These are phyloP conservation scores for Stenodema calcarata DNA, from an alignment of 2,888 invertebrate species.

Conservation along the genomic window DNA sequence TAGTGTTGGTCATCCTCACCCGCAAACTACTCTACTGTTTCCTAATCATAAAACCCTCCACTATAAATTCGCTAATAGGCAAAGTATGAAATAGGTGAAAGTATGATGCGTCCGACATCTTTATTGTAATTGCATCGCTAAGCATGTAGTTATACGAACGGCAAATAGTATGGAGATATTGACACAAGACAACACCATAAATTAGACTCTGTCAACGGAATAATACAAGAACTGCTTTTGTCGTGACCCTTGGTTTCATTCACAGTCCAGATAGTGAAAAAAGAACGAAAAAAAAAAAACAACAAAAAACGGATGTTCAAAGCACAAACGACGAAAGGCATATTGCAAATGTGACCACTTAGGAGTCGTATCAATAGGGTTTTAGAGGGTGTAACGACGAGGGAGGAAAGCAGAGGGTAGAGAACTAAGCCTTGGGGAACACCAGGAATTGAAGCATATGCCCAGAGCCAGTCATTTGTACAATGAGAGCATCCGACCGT, in stretches of 20 bases:
- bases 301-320: neutral
- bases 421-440: conserved; percentile 18
- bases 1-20: no score
- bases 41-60: no score
- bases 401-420: neutral
- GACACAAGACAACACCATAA: neutral
- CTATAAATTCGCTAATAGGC: no score
- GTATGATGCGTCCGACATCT: no score
- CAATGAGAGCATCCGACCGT: conserved; percentile 22
- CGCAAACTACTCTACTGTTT: no score
- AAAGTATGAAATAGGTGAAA: no score
- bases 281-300: neutral
- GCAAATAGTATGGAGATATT: neutral
- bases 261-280: neutral
- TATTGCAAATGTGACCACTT: conserved; percentile 45
- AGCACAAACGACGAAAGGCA: conserved; percentile 3
- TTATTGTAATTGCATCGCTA: no score
- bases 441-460: neutral
- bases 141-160: neutral
- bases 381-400: neutral
- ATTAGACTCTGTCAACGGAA: neutral
- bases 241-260: neutral
- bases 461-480: neutral
- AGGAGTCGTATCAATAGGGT: conserved; percentile 31
- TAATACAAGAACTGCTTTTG: neutral